Evolutionary conservation across 1,140 invertebrate genomes (phyloP), one percentile per base, ranked within the genome.

Genomic region (Ips nitidus): DNA sequence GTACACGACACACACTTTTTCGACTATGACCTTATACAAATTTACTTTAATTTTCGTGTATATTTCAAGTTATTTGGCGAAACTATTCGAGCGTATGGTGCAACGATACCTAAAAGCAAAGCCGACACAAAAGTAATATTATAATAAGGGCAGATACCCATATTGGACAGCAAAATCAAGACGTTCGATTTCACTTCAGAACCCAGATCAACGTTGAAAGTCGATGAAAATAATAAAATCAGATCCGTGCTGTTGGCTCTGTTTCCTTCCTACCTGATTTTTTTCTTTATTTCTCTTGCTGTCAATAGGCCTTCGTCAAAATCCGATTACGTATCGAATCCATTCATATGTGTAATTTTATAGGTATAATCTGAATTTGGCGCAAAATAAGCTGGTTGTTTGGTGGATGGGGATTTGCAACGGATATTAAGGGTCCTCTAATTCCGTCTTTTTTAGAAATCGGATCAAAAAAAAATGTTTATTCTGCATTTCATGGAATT

Each of bases 321-420:
- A 56, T 56, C 53, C 53, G 53, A 56, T 56, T 56, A 56, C 53
- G 53, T 50, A 50, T 50, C 47, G 47, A 22, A 50, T 50, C 22
- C 53, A 56, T 56, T 39, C 53, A 56, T 56, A 56, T 56, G 53
- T 56, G 53, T 22, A 56, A 56, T 56, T 56, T 56, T 56, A 40
- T 56, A 40, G 38, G 22, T 56, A 8, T 50, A 50, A 50, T 3
- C 45, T 6, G 45, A 50, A 50, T 56, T 56, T 56, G 53, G 53
- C 53, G 53, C 22, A 56, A 56, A 56, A 50, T 50, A 56, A 38
- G 4, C 39, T 36, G n/a, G 53, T 56, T 56, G n/a, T 56, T 37
- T 22, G 53, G 53, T 7, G 53, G 2, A 6, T 22, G 37, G 38
- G 38, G n/a, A 36, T 55, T 55, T 55, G 53, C 36, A 22, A 55